These are phyloP conservation scores for Hyphantria cunea DNA, from an alignment of 1,140 invertebrate species.

Conservation along the genomic window DNA sequence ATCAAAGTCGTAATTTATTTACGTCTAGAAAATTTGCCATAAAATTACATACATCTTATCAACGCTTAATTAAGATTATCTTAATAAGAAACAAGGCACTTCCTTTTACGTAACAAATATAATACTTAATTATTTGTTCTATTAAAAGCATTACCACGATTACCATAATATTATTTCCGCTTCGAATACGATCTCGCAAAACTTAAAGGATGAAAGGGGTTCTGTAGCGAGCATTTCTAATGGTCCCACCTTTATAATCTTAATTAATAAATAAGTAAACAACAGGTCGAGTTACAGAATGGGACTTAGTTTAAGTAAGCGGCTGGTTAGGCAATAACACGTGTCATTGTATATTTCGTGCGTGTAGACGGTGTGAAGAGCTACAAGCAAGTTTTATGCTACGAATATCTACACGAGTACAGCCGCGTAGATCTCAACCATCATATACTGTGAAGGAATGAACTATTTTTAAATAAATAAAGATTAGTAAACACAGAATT, in stretches of 20 bases:
- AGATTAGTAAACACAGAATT: no score
- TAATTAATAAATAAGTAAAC: constrained; percentile 66
- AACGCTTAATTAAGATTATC: constrained; percentile 12
- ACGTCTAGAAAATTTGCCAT: constrained; percentile 1
- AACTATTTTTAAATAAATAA: no score
- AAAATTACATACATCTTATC: constrained; percentile 12
- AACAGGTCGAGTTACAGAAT: constrained; percentile 42
- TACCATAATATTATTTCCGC: constrained; percentile 20
- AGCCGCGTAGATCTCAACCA: no score
- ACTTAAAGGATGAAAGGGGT: constrained; percentile 15
- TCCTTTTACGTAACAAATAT: constrained; percentile 8
- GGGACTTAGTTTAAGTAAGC: constrained; percentile 51
- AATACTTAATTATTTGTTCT: constrained; percentile 22
- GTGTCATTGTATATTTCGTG: constrained; percentile 72
- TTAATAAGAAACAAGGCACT: constrained; percentile 1
- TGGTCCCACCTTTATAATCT: constrained; percentile 38
- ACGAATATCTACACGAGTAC: not conserved
- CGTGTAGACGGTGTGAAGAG: constrained; percentile 8
- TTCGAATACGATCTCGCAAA: constrained; percentile 17
- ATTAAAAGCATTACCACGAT: constrained; percentile 7
- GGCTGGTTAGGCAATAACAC: constrained; percentile 74
- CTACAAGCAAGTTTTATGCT: constrained; percentile 14
- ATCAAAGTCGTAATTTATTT: not conserved
- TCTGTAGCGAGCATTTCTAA: constrained; percentile 15
- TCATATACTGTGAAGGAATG: no score